Percentiles rank a stretch among this genome's conserved stretches.
These are phyloP conservation scores for Staurois parvus DNA, from an alignment of 2,797 vertebrate species.

Conservation along the genomic window DNA sequence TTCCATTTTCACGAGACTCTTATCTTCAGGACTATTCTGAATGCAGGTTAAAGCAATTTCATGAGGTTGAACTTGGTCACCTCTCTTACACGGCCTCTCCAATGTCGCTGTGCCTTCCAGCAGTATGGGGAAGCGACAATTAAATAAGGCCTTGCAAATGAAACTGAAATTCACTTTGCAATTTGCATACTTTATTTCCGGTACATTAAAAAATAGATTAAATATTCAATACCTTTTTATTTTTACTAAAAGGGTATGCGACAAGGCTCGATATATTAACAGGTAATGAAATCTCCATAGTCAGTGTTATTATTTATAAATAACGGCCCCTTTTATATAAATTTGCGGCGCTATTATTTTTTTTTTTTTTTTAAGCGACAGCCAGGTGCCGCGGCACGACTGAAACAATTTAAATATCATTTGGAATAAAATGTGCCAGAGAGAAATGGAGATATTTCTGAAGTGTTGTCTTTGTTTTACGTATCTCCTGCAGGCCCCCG, in stretches of 20 bases:
- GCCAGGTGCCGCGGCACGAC: conserved; percentile 17
- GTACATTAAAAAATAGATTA: neutral
- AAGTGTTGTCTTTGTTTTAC: conserved; percentile 48
- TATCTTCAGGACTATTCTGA: conserved; percentile 27
- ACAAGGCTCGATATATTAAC: neutral
- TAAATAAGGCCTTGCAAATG: conserved; percentile 28
- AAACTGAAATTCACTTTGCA: neutral
- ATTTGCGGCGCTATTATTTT: conserved; percentile 29
- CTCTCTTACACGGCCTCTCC: neutral
- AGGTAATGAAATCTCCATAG: neutral
- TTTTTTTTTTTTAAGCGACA: conserved; percentile 1
- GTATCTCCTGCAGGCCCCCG: conserved; percentile 45
- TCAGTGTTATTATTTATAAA: conserved; percentile 38
- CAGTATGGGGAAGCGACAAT: conserved; percentile 7
- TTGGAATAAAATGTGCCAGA: conserved; percentile 1
- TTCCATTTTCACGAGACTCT: conserved; percentile 37
- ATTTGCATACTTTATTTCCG: conserved; percentile 22
- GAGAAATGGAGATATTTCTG: conserved; percentile 35
- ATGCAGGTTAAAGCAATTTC: conserved; percentile 32
- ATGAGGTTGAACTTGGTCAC: conserved; percentile 22
- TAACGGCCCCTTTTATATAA: neutral
- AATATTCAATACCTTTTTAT: conserved; percentile 35
- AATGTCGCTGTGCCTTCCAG: conserved; percentile 2
- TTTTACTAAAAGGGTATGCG: conserved; percentile 3
- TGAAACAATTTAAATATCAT: conserved; percentile 51